Percentiles rank a stretch among this genome's conserved stretches.
These are phyloP conservation scores for Psophia crepitans DNA, from an alignment of 2,113 vertebrate genomes.

Conservation along the genomic window DNA sequence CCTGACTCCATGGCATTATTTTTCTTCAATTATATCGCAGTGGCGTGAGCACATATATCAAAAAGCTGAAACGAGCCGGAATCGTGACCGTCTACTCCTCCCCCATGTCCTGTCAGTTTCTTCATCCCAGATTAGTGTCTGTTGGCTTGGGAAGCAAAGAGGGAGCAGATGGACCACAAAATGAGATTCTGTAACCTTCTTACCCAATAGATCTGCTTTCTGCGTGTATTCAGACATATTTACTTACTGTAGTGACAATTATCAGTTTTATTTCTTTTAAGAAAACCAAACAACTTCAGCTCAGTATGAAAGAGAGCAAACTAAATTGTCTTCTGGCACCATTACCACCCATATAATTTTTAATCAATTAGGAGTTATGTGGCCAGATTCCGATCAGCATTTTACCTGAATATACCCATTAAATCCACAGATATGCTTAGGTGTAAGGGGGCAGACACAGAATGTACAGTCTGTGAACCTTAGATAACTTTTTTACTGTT, in stretches of 20 bases:
- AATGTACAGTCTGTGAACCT: background rate
- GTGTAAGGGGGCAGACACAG: background rate
- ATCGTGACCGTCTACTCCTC: conserved; percentile 41
- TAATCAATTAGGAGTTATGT: conserved; percentile 29
- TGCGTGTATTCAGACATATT: conserved; percentile 61
- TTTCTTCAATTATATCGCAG: conserved; percentile 9
- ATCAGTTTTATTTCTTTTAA: conserved; percentile 67
- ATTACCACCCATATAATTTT: conserved; percentile 11
- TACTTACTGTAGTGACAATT: conserved; percentile 69
- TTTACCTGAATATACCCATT: background rate
- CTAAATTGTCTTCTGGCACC: conserved; percentile 52
- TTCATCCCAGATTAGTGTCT: conserved; percentile 66
- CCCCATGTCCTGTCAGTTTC: conserved; percentile 65
- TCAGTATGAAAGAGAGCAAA: conserved; percentile 56
- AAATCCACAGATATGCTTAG: background rate
- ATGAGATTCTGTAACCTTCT: conserved; percentile 70
- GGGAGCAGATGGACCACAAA: conserved; percentile 67
- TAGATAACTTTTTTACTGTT: background rate
- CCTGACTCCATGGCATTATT: background rate
- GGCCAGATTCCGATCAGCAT: background rate
- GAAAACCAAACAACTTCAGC: conserved; percentile 66
- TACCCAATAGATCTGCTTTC: conserved; percentile 67
- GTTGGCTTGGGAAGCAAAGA: conserved; percentile 64
- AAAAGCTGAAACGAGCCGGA: background rate
- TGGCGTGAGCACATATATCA: background rate